Evolutionary conservation across 2,888 invertebrate species (phyloP).

Genomic region (Orchestes rusci): DNA sequence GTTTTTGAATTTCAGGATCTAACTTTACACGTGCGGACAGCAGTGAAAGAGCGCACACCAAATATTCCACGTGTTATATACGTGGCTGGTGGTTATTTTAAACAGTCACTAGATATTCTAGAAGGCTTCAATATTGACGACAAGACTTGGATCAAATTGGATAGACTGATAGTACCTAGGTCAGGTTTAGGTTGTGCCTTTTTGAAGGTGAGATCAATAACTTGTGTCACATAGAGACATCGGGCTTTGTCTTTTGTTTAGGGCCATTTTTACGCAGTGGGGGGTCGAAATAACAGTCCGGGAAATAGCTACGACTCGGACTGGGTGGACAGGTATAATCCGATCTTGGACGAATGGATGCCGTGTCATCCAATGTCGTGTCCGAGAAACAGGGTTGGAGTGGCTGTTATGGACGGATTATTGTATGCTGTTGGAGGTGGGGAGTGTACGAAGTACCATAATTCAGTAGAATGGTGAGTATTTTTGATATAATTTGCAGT

Average conservation of each 20-base stretch:
- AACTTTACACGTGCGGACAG: constrained; percentile 78
- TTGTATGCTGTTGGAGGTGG: constrained; percentile 91
- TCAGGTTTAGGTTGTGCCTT: constrained; percentile 84
- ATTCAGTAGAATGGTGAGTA: constrained; percentile 78
- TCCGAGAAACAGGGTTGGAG: constrained; percentile 74
- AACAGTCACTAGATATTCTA: constrained; percentile 78
- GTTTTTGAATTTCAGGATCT: constrained; percentile 67
- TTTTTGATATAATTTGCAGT: background rate
- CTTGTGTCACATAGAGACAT: background rate
- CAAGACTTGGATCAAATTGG: constrained; percentile 73
- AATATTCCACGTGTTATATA: constrained; percentile 86
- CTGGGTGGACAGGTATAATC: constrained; percentile 86
- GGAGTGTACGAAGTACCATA: constrained; percentile 77
- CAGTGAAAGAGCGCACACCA: constrained; percentile 79
- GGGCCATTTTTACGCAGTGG: constrained; percentile 87
- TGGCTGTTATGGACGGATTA: constrained; percentile 88
- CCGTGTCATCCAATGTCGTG: constrained; percentile 83
- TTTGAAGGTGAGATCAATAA: constrained; percentile 51
- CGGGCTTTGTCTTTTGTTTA: constrained; percentile 31
- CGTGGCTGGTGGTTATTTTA: constrained; percentile 83
- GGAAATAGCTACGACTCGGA: constrained; percentile 82
- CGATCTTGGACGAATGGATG: constrained; percentile 77
- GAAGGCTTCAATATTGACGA: constrained; percentile 87
- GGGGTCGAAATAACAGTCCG: constrained; percentile 85
- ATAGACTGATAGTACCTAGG: constrained; percentile 77